Conservation (phyloP, 2,888 invertebrate genomes). For the Andrena camellia region DNA sequence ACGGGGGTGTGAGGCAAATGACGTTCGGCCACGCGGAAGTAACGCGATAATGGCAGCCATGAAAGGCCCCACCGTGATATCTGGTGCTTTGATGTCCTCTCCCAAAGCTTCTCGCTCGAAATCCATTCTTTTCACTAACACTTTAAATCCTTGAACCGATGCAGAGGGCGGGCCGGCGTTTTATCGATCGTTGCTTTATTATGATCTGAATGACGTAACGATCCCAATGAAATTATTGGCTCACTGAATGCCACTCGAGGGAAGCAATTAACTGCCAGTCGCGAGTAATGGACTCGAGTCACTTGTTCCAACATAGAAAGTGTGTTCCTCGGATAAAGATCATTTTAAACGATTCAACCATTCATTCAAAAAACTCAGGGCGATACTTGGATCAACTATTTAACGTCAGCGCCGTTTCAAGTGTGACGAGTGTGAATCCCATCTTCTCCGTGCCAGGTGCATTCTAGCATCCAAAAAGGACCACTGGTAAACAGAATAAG, state of each 20-base stretch:
- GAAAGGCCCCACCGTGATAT: slow-evolving; percentile 80
- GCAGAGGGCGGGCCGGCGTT: slow-evolving; percentile 21
- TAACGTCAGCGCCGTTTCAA: background rate
- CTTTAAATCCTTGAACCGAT: slow-evolving; percentile 59
- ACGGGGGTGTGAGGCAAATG: slow-evolving; percentile 81
- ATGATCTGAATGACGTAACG: slow-evolving; percentile 36
- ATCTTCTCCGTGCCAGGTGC: background rate
- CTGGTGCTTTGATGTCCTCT: slow-evolving; percentile 80
- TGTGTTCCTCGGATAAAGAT: background rate
- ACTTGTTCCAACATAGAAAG: slow-evolving; percentile 1
- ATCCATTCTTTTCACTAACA: slow-evolving; percentile 67
- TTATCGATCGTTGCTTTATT: slow-evolving; percentile 53
- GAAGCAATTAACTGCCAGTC: background rate
- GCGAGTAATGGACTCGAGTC: background rate
- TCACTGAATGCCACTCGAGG: background rate
- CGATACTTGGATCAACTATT: background rate
- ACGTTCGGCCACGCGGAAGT: slow-evolving; percentile 81
- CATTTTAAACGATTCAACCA: background rate
- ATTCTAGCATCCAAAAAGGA: background rate
- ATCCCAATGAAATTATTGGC: slow-evolving; percentile 31
- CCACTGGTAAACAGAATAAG: background rate
- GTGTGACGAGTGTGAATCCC: background rate
- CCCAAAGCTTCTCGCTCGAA: slow-evolving; percentile 58
- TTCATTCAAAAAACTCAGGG: background rate
- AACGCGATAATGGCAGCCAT: slow-evolving; percentile 83